Conservation (phyloP, 2,113 vertebrate species). For the Mohoua ochrocephala region DNA sequence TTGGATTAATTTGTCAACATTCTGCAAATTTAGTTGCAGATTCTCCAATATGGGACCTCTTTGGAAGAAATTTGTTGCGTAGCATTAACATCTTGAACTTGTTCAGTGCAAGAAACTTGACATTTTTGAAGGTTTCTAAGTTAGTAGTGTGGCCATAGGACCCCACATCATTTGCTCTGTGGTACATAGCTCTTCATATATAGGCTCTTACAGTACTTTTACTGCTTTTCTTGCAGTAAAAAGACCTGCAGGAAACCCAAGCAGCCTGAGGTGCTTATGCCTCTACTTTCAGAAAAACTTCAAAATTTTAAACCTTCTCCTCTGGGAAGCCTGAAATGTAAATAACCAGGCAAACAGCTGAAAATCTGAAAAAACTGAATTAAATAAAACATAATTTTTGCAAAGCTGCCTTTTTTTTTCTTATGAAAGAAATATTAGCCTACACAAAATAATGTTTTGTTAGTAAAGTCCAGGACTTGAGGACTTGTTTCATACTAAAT, state of each 20-base stretch:
- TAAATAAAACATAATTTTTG: background rate
- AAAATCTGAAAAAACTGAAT: background rate
- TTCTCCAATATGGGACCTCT: background rate
- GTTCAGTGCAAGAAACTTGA: background rate
- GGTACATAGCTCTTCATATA: background rate
- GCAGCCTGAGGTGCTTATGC: background rate
- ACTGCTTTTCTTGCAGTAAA: background rate
- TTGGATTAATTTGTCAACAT: background rate
- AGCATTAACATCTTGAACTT: background rate
- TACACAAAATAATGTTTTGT: background rate
- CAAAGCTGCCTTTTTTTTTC: background rate
- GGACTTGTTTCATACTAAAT: background rate
- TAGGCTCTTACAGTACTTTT: background rate
- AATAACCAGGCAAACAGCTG: background rate
- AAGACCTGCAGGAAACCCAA: background rate
- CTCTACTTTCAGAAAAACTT: background rate
- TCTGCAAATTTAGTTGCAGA: background rate
- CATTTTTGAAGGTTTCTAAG: background rate
- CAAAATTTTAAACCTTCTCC: background rate
- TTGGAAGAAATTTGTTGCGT: background rate
- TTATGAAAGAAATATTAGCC: background rate
- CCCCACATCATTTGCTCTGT: background rate
- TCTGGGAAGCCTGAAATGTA: background rate
- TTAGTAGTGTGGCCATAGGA: rapidly evolving
- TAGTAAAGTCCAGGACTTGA: background rate